Percentiles rank a stretch among this genome's conserved stretches.
Evolutionary conservation across 53 echinoderm and acorn worm genomes (phyloP).

Genomic region (Astropecten irregularis): DNA sequence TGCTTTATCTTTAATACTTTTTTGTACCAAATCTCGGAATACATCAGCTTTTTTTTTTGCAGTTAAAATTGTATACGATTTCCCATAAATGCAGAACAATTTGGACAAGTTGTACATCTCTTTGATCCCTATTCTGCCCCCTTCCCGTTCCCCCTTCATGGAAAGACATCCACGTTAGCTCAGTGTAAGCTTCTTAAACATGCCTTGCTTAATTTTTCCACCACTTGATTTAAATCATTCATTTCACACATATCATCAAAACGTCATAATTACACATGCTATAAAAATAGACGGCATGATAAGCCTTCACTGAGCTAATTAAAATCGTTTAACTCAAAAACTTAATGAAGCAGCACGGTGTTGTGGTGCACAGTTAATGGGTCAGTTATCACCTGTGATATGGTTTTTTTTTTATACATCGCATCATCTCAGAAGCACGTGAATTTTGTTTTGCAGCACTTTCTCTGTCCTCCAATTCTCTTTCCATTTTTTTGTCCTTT

Average conservation of each 20-base stretch:
- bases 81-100: neutral
- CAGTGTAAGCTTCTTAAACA: slow-evolving; percentile 63
- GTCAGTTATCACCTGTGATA: slow-evolving; percentile 4
- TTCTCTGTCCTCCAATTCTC: neutral
- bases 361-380: slow-evolving; percentile 39
- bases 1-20: neutral
- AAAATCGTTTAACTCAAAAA: slow-evolving; percentile 57
- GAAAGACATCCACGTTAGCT: slow-evolving; percentile 55
- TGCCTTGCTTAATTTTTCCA: slow-evolving; percentile 55
- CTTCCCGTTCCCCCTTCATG: neutral
- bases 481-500: slow-evolving; percentile 1
- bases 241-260: slow-evolving; percentile 55
- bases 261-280: slow-evolving; percentile 69
- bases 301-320: slow-evolving; percentile 64
- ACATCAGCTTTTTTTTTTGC: slow-evolving; percentile 46
- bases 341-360: slow-evolving; percentile 37
- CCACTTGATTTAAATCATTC: slow-evolving; percentile 48
- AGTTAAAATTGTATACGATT: neutral
- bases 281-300: slow-evolving; percentile 69
- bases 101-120: neutral
- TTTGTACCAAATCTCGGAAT: slow-evolving; percentile 46
- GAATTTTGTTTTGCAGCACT: slow-evolving; percentile 42
- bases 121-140: neutral
- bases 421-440: slow-evolving; percentile 22
- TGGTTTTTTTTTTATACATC: neutral